Evolutionary conservation across 2,888 invertebrate genomes (phyloP).

Genomic region (Cybosia mesomella): DNA sequence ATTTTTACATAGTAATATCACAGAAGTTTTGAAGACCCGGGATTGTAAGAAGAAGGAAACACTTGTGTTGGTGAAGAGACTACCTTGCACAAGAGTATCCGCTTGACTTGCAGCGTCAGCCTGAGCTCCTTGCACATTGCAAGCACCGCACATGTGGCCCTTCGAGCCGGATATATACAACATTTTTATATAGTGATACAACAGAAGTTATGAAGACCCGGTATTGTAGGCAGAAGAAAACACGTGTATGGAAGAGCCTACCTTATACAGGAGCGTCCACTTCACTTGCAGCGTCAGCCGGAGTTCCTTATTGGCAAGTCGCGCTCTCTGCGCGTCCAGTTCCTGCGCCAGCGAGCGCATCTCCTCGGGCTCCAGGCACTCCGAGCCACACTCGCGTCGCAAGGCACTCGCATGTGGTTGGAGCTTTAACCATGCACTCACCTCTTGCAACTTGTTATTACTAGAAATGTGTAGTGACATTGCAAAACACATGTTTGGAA

Average conservation of each 20-base stretch:
- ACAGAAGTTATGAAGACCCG: no score
- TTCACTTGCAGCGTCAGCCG: conserved; percentile 91
- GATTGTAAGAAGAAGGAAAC: no score
- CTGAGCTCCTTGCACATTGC: conserved; percentile 83
- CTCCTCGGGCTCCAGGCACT: conserved; percentile 90
- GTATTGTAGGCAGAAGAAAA: no score
- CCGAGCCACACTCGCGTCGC: conserved; percentile 90
- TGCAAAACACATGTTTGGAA: no score
- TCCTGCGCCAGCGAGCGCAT: conserved; percentile 71
- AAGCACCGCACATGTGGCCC: no score
- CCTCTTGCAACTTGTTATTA: conserved; percentile 79
- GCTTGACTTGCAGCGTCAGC: conserved; percentile 92
- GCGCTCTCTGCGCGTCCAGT: conserved; percentile 70
- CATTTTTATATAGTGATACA: no score
- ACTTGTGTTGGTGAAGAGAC: not conserved
- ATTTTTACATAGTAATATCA: no score
- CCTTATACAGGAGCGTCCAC: conserved; percentile 92
- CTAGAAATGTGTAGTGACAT: conserved; percentile 44
- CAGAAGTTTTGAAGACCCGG: no score
- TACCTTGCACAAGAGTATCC: conserved; percentile 91
- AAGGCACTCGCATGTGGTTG: conserved; percentile 89
- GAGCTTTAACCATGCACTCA: conserved; percentile 90
- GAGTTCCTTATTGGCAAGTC: conserved; percentile 68
- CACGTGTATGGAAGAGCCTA: conserved; percentile 60
- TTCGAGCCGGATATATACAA: no score